Conservation (phyloP, 2,797 vertebrate genomes). For the Lepidocolaptes lacrymiger region DNA sequence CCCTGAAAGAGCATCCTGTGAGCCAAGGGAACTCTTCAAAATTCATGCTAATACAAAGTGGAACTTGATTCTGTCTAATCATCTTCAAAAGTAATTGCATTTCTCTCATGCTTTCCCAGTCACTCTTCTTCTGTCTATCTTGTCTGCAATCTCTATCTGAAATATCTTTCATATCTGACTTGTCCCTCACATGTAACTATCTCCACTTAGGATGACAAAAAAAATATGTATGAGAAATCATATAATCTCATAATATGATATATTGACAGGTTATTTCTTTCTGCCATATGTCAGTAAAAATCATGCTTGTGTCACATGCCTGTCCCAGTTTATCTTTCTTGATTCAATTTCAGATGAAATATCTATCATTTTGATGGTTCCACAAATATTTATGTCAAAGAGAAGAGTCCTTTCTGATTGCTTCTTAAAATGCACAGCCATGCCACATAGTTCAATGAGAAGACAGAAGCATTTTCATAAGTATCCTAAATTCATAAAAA, state of each 20-base stretch:
- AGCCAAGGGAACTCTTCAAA: neutral
- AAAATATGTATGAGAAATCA: neutral
- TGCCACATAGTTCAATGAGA: neutral
- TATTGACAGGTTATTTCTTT: neutral
- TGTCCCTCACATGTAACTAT: neutral
- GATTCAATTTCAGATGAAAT: slow-evolving; percentile 5
- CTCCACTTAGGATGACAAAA: neutral
- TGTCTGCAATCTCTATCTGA: neutral
- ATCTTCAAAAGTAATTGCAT: neutral
- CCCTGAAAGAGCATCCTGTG: neutral
- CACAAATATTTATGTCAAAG: neutral
- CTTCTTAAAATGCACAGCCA: neutral
- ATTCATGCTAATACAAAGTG: neutral
- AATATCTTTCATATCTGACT: neutral
- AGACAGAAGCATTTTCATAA: neutral
- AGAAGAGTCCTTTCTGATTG: neutral
- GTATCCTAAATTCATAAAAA: neutral
- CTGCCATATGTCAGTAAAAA: neutral
- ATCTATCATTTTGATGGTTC: neutral
- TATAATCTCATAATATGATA: neutral
- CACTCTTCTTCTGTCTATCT: neutral
- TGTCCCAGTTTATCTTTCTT: neutral
- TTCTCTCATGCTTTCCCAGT: neutral
- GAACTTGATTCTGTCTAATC: neutral
- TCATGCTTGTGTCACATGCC: neutral